phyloP scores from a whole-genome alignment of 2,888 invertebrate species.

The Ectemnius lituratus region DNA sequence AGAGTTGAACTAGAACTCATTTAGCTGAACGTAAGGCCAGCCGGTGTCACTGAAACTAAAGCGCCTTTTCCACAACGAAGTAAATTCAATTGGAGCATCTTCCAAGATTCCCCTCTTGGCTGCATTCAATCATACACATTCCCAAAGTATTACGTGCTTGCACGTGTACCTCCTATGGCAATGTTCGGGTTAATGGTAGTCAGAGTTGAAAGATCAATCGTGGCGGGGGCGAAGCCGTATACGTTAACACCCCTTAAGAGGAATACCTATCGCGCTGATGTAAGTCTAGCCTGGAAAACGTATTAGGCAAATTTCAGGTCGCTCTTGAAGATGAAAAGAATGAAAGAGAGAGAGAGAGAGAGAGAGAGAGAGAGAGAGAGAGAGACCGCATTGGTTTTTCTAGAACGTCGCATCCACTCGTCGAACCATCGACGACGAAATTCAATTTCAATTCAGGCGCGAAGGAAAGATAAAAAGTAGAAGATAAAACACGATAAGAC shows the following conservation, averaged over 20 bases:
- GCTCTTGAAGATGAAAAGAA: too few species aligned
- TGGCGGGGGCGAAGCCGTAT: neutral
- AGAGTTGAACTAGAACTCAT: slow-evolving; percentile 8
- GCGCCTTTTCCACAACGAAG: neutral
- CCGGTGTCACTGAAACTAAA: too few species aligned
- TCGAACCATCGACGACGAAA: slow-evolving; percentile 26
- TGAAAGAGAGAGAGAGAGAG: too few species aligned
- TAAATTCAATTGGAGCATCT: slow-evolving; percentile 2
- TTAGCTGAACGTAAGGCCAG: too few species aligned
- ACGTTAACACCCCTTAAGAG: too few species aligned
- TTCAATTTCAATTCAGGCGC: slow-evolving; percentile 46
- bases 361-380: too few species aligned
- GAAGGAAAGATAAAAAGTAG: slow-evolving; percentile 23
- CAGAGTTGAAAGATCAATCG: neutral
- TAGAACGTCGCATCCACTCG: slow-evolving; percentile 7
- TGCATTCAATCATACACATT: neutral
- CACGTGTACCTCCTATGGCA: neutral
- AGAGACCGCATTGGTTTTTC: too few species aligned
- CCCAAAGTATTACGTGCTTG: neutral
- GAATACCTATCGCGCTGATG: too few species aligned
- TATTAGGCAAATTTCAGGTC: too few species aligned
- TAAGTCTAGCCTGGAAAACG: too few species aligned
- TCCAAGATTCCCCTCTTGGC: neutral
- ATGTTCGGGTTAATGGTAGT: neutral
- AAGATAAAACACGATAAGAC: slow-evolving; percentile 4